Base-by-base conservation (phyloP, 2,113 vertebrate species). In the Epinephelus fuscoguttatus region DNA sequence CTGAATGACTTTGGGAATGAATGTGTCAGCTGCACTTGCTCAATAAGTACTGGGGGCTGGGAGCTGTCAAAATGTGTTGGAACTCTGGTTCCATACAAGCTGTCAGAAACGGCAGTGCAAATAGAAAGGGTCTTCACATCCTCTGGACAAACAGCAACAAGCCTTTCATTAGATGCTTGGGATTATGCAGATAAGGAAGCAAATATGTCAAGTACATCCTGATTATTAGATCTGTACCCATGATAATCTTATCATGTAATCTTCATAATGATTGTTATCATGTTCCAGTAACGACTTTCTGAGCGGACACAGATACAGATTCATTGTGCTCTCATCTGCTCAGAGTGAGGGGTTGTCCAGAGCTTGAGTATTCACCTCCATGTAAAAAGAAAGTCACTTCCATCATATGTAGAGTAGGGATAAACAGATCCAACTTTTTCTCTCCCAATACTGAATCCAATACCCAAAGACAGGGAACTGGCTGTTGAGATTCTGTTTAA, bases 11-110 rank as follows among this genome's bases (percentile, higher is more conserved):
- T 50, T 60, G 59, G 75, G 70, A 88, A 86, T 86, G 27, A 86
- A 88, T 80, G 75, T 74, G 85, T 91, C 88, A 88, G 90, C 84
- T 90, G 90, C 88, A 78, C 63, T 84, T 53, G 66, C 69, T 89
- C 75, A 77, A 84, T 86, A 67, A 80, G 80, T 6, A 49, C 73
- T 18, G 55, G 66, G 77, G 84, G 63, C 86, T 80, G 75, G 47
- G 37, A 88, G 73, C 68, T 80, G 78, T 88, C 76, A 75, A 60
- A 82, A 59, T 60, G 74, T 61, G 75, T 86, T 25, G 9, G 49
- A 61, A 70, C 30, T 56, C n/a, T 50, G 59, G 25, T 53, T 69
- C 49, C 53, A 67, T 53, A 67, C 62, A 42, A 60, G 63, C 78
- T 81, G 78, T 67, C 52, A 85, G 45, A 56, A 50, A 59, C 50